These are phyloP conservation scores for Thomomys bottae DNA, from an alignment of 2,113 vertebrate species.

Conservation along the genomic window DNA sequence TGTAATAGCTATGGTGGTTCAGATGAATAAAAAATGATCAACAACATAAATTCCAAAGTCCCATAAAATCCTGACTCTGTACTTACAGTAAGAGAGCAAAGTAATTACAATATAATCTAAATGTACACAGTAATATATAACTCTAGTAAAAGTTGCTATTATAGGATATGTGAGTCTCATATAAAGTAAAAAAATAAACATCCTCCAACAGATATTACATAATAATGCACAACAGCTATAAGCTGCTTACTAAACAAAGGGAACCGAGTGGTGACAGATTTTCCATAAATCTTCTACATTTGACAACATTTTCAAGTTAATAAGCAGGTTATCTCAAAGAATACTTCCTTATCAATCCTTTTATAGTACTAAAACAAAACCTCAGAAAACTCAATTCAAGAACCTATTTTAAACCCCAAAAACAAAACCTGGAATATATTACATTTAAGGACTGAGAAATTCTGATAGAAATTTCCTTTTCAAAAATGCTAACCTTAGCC, in stretches of 20 bases:
- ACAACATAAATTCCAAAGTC: not conserved
- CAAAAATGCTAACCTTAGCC: conserved; percentile 57
- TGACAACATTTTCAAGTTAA: conserved; percentile 34
- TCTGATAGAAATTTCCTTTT: conserved; percentile 39
- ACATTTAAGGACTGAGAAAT: not conserved
- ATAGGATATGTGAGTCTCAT: not conserved
- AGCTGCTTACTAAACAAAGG: not conserved
- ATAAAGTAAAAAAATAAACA: conserved; percentile 24
- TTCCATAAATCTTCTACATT: not conserved
- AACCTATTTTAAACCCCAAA: conserved; percentile 32
- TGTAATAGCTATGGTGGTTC: not conserved
- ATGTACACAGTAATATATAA: not conserved
- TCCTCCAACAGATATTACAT: not conserved
- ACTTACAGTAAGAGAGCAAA: not conserved
- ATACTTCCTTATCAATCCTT: not conserved
- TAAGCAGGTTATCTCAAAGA: conserved; percentile 42
- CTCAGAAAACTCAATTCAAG: conserved; percentile 40
- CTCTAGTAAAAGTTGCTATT: conserved; percentile 26
- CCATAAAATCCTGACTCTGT: not conserved
- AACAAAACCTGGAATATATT: not conserved
- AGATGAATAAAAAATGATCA: conserved; percentile 48
- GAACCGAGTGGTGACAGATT: not conserved
- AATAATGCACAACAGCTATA: not conserved
- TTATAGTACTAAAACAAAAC: not conserved
- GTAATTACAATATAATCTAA: not conserved